Evolutionary conservation across 2,113 vertebrate genomes (phyloP).

Genomic region (Panthera leo): DNA sequence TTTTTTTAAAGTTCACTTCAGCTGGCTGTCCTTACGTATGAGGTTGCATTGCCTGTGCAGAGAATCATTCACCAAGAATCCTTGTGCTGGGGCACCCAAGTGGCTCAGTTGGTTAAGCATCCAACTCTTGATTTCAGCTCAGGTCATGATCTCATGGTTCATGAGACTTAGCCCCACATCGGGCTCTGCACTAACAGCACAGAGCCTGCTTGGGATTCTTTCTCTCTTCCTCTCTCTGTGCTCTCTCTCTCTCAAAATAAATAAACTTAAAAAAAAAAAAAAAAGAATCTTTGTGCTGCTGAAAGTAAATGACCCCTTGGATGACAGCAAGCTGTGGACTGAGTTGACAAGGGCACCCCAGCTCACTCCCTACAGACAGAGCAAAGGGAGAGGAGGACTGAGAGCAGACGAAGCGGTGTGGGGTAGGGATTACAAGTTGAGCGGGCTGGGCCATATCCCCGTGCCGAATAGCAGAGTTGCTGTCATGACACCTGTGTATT

Average conservation of each 20-base stretch:
- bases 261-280: no score
- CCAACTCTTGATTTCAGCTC: no score
- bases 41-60: not conserved
- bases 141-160: no score
- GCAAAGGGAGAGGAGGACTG: not conserved
- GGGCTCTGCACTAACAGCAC: no score
- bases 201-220: no score
- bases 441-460: not conserved
- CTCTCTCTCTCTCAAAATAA: no score
- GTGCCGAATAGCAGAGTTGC: accelerated
- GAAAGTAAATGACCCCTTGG: not conserved
- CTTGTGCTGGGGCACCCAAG: not conserved
- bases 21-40: not conserved
- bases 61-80: not conserved
- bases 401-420: not conserved
- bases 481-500: not conserved
- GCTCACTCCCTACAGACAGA: not conserved
- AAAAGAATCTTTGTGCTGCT: not conserved
- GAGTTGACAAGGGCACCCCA: not conserved
- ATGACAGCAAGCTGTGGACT: not conserved
- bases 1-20: not conserved
- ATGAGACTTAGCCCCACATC: no score
- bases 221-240: no score
- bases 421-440: no score
- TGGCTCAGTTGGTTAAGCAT: no score